phyloP scores from a whole-genome alignment of 2,113 vertebrate species.

The Chionomys nivalis region DNA sequence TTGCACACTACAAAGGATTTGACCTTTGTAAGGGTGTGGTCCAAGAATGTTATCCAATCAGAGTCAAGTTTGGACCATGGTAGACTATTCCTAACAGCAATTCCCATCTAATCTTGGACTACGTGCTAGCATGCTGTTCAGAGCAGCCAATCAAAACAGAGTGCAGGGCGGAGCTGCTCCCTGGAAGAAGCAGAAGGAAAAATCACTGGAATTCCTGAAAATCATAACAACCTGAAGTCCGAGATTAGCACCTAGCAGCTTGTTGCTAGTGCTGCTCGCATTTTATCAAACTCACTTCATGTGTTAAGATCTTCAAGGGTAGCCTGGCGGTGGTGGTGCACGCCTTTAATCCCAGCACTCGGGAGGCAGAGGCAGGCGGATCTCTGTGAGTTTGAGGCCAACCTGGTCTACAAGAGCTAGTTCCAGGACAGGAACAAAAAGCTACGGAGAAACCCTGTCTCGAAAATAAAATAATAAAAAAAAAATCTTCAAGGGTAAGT shows the following conservation, averaged over 20 bases:
- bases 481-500: not conserved
- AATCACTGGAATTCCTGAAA: fast-evolving
- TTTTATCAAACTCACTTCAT: not conserved
- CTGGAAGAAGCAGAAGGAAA: not conserved
- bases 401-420: no score
- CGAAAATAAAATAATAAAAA: no score
- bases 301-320: not conserved
- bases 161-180: not conserved
- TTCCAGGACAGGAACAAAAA: no score
- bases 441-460: no score
- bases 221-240: not conserved
- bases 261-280: not conserved
- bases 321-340: no score
- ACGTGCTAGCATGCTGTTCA: not conserved
- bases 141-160: not conserved
- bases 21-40: not conserved
- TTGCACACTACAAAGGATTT: not conserved
- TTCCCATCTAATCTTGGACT: no score
- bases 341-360: no score
- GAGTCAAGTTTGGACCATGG: not conserved
- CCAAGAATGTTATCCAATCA: not conserved
- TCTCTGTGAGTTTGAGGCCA: no score
- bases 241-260: not conserved
- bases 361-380: no score
- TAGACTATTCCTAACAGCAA: not conserved